phyloP scores from a whole-genome alignment of 2,888 invertebrate genomes.

The Myopa tessellatipennis region DNA sequence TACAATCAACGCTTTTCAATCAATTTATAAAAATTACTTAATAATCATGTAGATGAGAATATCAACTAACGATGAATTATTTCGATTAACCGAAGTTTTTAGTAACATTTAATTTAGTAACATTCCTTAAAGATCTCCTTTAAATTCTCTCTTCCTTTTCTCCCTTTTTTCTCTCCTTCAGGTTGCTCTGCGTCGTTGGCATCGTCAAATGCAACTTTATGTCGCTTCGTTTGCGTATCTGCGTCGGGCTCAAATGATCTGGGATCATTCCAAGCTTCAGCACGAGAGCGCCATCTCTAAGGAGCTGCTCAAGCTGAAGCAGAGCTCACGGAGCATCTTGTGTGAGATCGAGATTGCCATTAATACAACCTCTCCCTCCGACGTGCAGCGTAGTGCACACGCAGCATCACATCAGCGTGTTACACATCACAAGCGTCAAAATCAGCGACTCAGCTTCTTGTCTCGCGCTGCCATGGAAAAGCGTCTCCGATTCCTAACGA shows the following conservation, averaged over 20 bases:
- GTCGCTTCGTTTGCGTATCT: conserved; percentile 60
- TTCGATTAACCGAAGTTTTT: neutral
- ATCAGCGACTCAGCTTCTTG: conserved; percentile 45
- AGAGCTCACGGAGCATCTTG: conserved; percentile 53
- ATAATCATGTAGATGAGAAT: neutral
- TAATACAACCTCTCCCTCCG: conserved; percentile 48
- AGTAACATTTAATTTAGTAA: too few relatives aligned
- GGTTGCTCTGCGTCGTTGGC: conserved; percentile 57
- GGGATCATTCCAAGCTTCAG: conserved; percentile 50
- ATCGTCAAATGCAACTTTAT: conserved; percentile 59
- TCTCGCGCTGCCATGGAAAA: conserved; percentile 53
- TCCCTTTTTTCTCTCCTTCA: conserved; percentile 42
- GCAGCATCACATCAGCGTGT: neutral
- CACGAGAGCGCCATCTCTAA: conserved; percentile 48
- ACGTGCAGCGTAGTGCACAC: neutral
- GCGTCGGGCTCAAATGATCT: conserved; percentile 53
- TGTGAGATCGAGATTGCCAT: conserved; percentile 61
- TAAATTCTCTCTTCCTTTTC: neutral
- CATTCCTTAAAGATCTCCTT: neutral
- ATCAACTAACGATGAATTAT: neutral
- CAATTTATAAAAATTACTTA: too few relatives aligned
- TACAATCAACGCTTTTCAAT: too few relatives aligned
- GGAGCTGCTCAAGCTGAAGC: conserved; percentile 51
- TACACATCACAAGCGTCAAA: neutral
- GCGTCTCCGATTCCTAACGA: conserved; percentile 52